Evolutionary conservation across 2,888 invertebrate genomes (phyloP), one percentile per base, ranked within the genome.

Genomic region (Dryadula phaetusa): DNA sequence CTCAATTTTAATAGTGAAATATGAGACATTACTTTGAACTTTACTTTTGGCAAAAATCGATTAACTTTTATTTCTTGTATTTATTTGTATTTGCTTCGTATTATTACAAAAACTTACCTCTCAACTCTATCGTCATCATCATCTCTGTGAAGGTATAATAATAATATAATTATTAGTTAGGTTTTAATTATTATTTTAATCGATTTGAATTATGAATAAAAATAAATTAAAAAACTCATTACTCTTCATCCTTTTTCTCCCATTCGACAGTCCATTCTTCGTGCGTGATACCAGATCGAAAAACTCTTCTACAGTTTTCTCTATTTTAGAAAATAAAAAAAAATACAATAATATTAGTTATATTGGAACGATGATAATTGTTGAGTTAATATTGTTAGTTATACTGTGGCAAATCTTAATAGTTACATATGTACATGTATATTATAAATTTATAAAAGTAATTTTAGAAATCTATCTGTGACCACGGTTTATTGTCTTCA

Each of bases 251-350:
- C 0, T 82, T 81, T 56, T 77, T 79, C n/a, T 81, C 80, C 92
- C 92, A 92, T 67, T 83, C 77, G 2, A 92, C 88, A 0, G 80
- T 75, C 79, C 82, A 86, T 73, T 92, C 92, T 69, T 92, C 92
- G 54, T 92, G 91, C 0, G 92, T 92, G 37, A 92, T 88, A 2
- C 92, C 92, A 0, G 88, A 83, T 20, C 92, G 84, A 82, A 92
- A 92, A 0, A 92, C 92, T 74, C 92, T 79, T 71, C 92, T 79
- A 71, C 92, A 92, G 66, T 79, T 86, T 42, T 86, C 85, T 71
- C 92, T 91, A 75, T 40, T 56, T 47, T 22, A 34, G 6, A 65
- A 46, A 7, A 25, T 6, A 8, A 42, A 52, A 28, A 12, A 18
- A 20, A 18, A 12, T 20, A 22, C 5, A 20, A 14, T 14, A 3